Evolutionary conservation across 2,888 invertebrate genomes (phyloP).

Genomic region (Ischnus inquisitorius): DNA sequence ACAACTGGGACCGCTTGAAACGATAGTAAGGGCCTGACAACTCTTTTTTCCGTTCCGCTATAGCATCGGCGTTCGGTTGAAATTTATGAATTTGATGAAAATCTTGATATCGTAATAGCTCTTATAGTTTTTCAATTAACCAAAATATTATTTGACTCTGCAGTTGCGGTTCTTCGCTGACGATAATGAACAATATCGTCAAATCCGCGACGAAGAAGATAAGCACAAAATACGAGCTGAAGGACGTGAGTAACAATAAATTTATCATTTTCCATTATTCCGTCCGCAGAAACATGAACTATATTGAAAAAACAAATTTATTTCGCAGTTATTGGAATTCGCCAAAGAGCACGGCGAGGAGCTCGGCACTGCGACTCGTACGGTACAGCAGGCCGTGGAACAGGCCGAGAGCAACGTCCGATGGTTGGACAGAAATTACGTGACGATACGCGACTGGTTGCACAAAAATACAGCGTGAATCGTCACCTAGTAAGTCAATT

Average conservation of each 20-base stretch:
- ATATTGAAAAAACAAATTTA: background rate
- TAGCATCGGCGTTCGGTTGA: background rate
- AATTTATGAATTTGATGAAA: background rate
- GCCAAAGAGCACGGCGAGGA: constrained; percentile 88
- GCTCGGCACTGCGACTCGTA: constrained; percentile 89
- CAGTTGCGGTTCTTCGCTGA: constrained; percentile 91
- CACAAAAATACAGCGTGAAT: constrained; percentile 76
- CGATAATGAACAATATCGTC: constrained; percentile 90
- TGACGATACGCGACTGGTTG: constrained; percentile 92
- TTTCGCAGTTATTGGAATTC: constrained; percentile 89
- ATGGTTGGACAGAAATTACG: constrained; percentile 93
- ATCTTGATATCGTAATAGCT: too few relatives aligned
- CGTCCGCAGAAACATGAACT: background rate
- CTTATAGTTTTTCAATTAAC: background rate
- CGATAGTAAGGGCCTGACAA: constrained; percentile 88
- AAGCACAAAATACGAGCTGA: constrained; percentile 91
- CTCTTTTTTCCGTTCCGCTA: background rate
- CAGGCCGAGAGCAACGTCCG: constrained; percentile 92
- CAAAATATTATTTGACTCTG: constrained; percentile 75
- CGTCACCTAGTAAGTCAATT: constrained; percentile 29
- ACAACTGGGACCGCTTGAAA: constrained; percentile 91
- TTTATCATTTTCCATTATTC: background rate
- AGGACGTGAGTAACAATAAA: constrained; percentile 88
- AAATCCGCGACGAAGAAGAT: constrained; percentile 91
- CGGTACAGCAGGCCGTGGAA: constrained; percentile 93